A percentile compares a stretch with the other conserved stretches of the same genome.
Conservation (phyloP, 2,888 invertebrate species). For the Noctua fimbriata region DNA sequence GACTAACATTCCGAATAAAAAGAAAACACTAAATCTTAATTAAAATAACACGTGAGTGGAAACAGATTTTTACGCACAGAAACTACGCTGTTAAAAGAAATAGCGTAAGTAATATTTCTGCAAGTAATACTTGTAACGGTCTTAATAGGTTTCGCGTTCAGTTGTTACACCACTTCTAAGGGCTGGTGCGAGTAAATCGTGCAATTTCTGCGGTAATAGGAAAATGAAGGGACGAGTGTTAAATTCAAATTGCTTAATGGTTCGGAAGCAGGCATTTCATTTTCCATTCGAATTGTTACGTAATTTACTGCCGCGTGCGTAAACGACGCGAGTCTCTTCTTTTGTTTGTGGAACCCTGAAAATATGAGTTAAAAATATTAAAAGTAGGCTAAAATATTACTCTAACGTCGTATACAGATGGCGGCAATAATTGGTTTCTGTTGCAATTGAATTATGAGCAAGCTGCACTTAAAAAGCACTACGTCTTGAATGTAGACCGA, state of each 20-base stretch:
- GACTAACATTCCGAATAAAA: not conserved
- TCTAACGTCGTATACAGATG: conserved; percentile 47
- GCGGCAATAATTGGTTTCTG: conserved; percentile 34
- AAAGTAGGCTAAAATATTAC: conserved; percentile 62
- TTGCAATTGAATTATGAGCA: conserved; percentile 28
- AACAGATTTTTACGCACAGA: conserved; percentile 1
- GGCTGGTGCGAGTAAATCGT: conserved; percentile 76
- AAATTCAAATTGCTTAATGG: conserved; percentile 90
- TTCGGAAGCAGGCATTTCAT: conserved; percentile 89
- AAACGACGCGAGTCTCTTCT: conserved; percentile 80
- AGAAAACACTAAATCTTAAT: conserved; percentile 3
- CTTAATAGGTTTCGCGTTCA: conserved; percentile 63
- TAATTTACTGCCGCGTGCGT: conserved; percentile 87
- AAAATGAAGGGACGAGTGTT: conserved; percentile 90
- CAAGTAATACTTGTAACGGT: conserved; percentile 62
- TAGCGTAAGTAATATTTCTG: conserved; percentile 47
- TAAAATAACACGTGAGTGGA: not conserved
- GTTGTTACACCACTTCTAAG: conserved; percentile 65
- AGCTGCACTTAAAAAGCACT: conserved; percentile 7
- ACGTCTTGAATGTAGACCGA: not conserved
- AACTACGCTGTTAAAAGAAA: conserved; percentile 32
- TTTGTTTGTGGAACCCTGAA: conserved; percentile 81
- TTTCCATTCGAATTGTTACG: conserved; percentile 89
- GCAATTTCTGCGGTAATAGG: conserved; percentile 86
- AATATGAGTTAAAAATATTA: conserved; percentile 71